Evolutionary conservation across 2,888 invertebrate genomes (phyloP), one percentile per base, ranked within the genome.

Genomic region (Oscheius myriophilus): DNA sequence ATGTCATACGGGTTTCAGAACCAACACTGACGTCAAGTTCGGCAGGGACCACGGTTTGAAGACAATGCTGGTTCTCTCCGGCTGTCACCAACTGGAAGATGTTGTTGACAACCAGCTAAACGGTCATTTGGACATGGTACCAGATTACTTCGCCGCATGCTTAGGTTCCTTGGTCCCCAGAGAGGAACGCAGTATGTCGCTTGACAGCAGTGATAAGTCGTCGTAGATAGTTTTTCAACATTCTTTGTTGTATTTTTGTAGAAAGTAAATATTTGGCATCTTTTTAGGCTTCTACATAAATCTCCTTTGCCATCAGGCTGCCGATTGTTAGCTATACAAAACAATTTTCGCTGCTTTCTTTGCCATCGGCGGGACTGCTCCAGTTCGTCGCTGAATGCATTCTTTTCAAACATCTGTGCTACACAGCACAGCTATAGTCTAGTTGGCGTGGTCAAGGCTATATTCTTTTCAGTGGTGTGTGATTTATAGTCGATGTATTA

Each of bases 21-120:
- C 82, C 55, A 93, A 94, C 87, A 96, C 96, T 0, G 96, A 97
- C 86, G 95, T 97, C 69, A 90, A 93, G 64, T 90, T 96, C 80
- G 96, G 96, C 0, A 91, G 91, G 23, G 91, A 92, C 76, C 94
- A 94, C 87, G 94, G 94, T 2, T 92, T 95, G 86, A 91, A 92
- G 87, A 95, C 96, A 0, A 88, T 96, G 14, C 89, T 96, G 4
- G 96, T 96, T 6, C 71, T 84, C 39, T 82, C 82, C 49, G 84
- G 84, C 39, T 82, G 82, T 69, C 84, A 84, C 68, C 79, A 78
- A 55, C 64, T 80, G 21, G 79, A 78, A 41, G 82, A 81, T 68
- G 72, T 82, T 62, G 67, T 73, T 45, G 80, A 82, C 25, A 79
- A 83, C 66, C 79, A 78, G 53, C 69, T 74, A 67, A 76, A 80